A percentile compares a stretch with the other conserved stretches of the same genome.
Evolutionary conservation across 2,113 vertebrate species (phyloP).

Genomic region (Spea multiplicata): DNA sequence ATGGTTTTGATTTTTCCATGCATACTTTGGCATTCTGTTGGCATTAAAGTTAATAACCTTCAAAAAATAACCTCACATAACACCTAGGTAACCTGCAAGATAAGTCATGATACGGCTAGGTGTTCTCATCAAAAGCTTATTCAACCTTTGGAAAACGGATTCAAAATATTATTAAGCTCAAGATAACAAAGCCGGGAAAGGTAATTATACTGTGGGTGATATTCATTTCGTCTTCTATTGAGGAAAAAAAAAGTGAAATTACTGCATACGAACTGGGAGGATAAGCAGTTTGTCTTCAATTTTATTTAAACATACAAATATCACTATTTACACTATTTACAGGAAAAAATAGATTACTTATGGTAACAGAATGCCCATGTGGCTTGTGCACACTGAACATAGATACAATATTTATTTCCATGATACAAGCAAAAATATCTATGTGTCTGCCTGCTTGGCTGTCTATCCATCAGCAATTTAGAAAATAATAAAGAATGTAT

Average conservation of each 20-base stretch:
- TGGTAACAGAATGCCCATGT: too few relatives aligned
- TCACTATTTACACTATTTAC: too few relatives aligned
- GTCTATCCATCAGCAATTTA: slow-evolving; percentile 10
- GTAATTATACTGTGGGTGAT: background rate
- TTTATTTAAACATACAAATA: too few relatives aligned
- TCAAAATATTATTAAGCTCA: slow-evolving; percentile 1
- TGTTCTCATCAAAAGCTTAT: background rate
- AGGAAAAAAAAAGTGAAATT: too few relatives aligned
- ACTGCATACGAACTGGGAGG: too few relatives aligned
- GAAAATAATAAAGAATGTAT: slow-evolving; percentile 11
- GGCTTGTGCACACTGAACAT: too few relatives aligned
- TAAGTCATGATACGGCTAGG: background rate
- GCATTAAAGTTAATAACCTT: slow-evolving; percentile 5
- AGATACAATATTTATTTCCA: background rate
- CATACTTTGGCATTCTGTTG: background rate
- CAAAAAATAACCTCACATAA: background rate
- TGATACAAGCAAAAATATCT: slow-evolving; percentile 4
- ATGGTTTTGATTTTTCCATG: background rate
- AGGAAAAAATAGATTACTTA: too few relatives aligned
- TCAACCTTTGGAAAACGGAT: background rate
- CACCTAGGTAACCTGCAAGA: background rate
- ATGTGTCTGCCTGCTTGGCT: background rate
- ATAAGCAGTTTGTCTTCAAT: too few relatives aligned
- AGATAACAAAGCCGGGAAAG: background rate
- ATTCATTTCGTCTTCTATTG: background rate